Evolutionary conservation across 2,888 invertebrate genomes (phyloP).

Genomic region (Philopedon plagiatum): DNA sequence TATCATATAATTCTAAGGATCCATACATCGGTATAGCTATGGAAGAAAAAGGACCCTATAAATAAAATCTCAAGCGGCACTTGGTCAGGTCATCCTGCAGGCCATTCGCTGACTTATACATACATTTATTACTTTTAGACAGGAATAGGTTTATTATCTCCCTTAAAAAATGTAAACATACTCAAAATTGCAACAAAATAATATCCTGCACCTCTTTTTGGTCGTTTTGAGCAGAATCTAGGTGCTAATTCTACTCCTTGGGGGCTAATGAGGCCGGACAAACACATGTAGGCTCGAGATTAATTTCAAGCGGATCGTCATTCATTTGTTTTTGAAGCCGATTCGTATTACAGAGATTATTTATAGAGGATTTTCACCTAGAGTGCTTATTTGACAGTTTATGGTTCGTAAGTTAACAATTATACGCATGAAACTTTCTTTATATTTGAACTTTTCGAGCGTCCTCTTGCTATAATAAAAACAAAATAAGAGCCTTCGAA

Average conservation of each 20-base stretch:
- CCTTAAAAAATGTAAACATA: background rate
- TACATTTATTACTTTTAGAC: too few relatives aligned
- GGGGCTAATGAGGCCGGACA: background rate
- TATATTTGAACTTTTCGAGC: too few relatives aligned
- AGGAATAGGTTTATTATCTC: background rate
- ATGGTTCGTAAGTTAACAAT: too few relatives aligned
- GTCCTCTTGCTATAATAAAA: too few relatives aligned
- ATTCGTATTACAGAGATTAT: background rate
- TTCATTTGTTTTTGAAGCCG: conserved; percentile 15
- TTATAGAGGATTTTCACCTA: conserved; percentile 1
- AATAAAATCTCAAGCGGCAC: background rate
- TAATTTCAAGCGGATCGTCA: background rate
- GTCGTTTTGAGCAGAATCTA: background rate
- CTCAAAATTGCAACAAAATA: too few relatives aligned
- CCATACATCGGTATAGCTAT: too few relatives aligned
- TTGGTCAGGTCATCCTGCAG: background rate
- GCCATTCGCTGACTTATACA: background rate
- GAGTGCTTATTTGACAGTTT: too few relatives aligned
- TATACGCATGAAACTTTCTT: too few relatives aligned
- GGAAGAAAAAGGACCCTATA: background rate
- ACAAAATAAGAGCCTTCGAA: too few relatives aligned
- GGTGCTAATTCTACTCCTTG: conserved; percentile 5
- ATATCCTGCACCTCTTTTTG: background rate
- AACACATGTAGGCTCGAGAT: conserved; percentile 6
- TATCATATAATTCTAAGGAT: too few relatives aligned